Base-by-base conservation (phyloP, 2,888 invertebrate species). In the Perdita meconis region DNA sequence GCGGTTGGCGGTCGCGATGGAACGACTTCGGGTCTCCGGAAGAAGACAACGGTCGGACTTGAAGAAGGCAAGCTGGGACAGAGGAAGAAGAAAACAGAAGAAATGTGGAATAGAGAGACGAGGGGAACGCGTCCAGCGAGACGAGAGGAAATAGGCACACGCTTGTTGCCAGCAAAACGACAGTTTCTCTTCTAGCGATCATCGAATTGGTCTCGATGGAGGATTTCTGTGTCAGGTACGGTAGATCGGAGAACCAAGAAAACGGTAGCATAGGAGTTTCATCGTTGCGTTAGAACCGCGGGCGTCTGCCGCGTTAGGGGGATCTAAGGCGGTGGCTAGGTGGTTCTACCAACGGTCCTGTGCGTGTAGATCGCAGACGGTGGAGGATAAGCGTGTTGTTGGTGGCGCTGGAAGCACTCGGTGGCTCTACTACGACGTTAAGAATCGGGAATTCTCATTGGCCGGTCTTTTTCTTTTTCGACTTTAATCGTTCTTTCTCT, bases 251-350 rank as follows among this genome's bases (percentile, higher is more conserved):
- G 47, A 5, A 19, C 6, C 19, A 57, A 50, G n/a, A 38, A 51
- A 65, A 70, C 34, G 60, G 73, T n/a, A 65, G 10, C 16, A 55
- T 16, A 55, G 16, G 16, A 44, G 77, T 78, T 53, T 61, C 63
- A 63, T 68, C 77, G 68, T 78, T 65, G 69, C 50, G 69, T 78
- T 72, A 63, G 57, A 59, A 38, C 63, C 72, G 56, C 22, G 66
- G 36, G 80, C 65, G 55, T 51, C 67, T 65, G 68, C 44, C 50
- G 47, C 22, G 51, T 60, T 40, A 51, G 13, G 24, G 44, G 40
- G 38, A 47, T 50, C 68, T 22, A 42, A 34, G 30, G 60, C 16
- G 30, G 57, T 53, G 22, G n/a, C 36, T 50, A 34, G 44, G 47
- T 36, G 36, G 5, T 19, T 47, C 22, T 22, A 16, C 12, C 47